These are phyloP conservation scores for Aurelia aurita complex sp. Pacific DNA, from an alignment of 30 jellyfish, hydroid and myxozoan species.

Conservation along the genomic window DNA sequence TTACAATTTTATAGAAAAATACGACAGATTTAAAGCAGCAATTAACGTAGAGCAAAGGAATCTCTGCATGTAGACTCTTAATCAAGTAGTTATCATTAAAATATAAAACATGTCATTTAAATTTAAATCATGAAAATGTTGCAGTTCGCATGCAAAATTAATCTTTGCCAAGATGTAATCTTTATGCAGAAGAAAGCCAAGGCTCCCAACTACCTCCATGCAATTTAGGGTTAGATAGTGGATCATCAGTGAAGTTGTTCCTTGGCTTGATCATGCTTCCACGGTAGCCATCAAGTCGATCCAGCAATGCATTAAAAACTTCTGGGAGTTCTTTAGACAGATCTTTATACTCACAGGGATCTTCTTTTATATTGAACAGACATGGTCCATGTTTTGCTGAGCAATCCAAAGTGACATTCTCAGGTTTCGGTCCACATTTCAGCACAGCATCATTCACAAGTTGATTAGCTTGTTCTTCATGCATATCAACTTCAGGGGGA, in stretches of 20 bases:
- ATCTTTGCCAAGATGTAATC: no score
- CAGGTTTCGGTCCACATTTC: conserved; percentile 77
- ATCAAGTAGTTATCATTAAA: no score
- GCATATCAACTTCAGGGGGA: conserved; percentile 67
- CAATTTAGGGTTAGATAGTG: conserved; percentile 78
- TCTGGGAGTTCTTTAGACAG: conserved; percentile 68
- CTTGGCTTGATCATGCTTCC: conserved; percentile 69
- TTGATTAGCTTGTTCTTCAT: neutral
- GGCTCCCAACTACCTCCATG: conserved; percentile 97
- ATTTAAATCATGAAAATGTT: no score
- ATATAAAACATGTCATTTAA: no score
- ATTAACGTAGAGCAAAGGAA: no score
- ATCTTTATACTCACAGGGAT: conserved; percentile 89
- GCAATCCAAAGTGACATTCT: conserved; percentile 60
- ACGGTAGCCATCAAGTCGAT: conserved; percentile 44
- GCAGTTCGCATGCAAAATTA: no score
- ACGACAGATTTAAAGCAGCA: no score
- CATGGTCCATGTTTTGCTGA: conserved; percentile 54
- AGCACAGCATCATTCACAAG: conserved; percentile 42
- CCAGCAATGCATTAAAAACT: conserved; percentile 40
- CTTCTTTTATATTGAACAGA: conserved; percentile 64
- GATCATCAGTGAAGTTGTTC: conserved; percentile 62
- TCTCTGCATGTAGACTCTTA: no score
- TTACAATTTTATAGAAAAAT: no score
- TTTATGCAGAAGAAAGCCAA: conserved; percentile 31